Percentiles rank a stretch among this genome's conserved stretches.
These are phyloP conservation scores for Chelon auratus DNA, from an alignment of 2,797 vertebrate genomes.

Conservation along the genomic window DNA sequence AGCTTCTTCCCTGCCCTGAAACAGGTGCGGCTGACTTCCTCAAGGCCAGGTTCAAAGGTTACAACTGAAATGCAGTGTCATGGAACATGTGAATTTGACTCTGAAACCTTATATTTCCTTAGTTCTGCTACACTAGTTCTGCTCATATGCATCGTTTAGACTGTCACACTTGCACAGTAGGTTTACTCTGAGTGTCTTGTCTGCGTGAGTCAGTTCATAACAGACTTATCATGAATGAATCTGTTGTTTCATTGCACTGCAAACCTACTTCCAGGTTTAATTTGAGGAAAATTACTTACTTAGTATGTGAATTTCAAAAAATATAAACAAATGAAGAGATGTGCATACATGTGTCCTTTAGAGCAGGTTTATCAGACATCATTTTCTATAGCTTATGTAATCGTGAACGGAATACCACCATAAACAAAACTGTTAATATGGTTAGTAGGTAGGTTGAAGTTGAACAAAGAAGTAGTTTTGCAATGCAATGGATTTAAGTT, in stretches of 20 bases:
- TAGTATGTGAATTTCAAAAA: background rate
- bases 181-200: background rate
- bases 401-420: background rate
- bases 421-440: background rate
- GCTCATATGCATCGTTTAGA: constrained; percentile 33
- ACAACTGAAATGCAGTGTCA: constrained; percentile 42
- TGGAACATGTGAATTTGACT: constrained; percentile 51
- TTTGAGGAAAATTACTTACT: background rate
- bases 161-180: background rate
- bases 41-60: constrained; percentile 64
- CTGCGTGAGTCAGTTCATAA: background rate
- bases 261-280: constrained; percentile 1
- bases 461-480: constrained; percentile 1
- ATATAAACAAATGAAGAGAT: background rate
- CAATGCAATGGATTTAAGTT: background rate
- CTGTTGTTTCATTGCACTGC: background rate
- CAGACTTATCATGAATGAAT: background rate
- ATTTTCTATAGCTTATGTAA: background rate
- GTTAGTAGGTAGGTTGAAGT: background rate
- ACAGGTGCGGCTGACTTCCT: constrained; percentile 67
- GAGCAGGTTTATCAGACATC: background rate
- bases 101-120: constrained; percentile 61
- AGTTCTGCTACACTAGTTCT: constrained; percentile 11
- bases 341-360: background rate
- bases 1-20: constrained; percentile 3